Base-by-base conservation (phyloP, 2,113 vertebrate genomes). In the Eolophus roseicapilla region DNA sequence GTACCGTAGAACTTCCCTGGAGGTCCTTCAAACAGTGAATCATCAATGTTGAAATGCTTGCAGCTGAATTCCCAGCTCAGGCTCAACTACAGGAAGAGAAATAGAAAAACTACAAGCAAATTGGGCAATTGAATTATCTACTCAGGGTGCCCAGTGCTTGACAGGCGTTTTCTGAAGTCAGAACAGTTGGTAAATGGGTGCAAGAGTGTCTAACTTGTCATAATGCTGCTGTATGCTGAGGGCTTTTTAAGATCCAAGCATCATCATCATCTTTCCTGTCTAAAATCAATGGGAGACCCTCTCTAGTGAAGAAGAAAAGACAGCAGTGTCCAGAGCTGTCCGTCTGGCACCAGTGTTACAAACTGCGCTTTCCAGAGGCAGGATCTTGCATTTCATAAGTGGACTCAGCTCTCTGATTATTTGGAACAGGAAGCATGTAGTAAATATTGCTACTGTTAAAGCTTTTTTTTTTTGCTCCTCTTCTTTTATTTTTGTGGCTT, bases 11-110 rank as follows among this genome's bases (percentile, higher is more conserved):
- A 65, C 96, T 95, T 96, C 96, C 93, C 96, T 97, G 95, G 95
- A 96, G 88, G 96, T 96, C 88, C 96, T 85, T 94, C 92, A 91
- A 93, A 65, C 65, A 92, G 74, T 96, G 96, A 96, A 87, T 97
- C 96, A 95, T 85, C 96, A 94, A 74, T 53, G 95, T 4, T 69
- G 96, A 97, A 96, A 73, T 74, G 46, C 67, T 87, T 79, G 84
- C 74, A 96, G 93, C 77, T 93, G 93, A 94, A 63, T 69, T 92
- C 77, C 77, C 85, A 93, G 81, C 46, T 92, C 67, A 73, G 70
- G 57, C 70, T 89, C 57, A 81, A 47, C 78, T 89, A 23, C 33
- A 73, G 62, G 65, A 85, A 70, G 63, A 57, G 53, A 59, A 88
- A 70, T 49, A 73, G 50, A 63, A 74, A 76, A 89, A 60, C 47